Base-by-base conservation (phyloP, 2,888 invertebrate genomes). In the Volucella inflata region DNA sequence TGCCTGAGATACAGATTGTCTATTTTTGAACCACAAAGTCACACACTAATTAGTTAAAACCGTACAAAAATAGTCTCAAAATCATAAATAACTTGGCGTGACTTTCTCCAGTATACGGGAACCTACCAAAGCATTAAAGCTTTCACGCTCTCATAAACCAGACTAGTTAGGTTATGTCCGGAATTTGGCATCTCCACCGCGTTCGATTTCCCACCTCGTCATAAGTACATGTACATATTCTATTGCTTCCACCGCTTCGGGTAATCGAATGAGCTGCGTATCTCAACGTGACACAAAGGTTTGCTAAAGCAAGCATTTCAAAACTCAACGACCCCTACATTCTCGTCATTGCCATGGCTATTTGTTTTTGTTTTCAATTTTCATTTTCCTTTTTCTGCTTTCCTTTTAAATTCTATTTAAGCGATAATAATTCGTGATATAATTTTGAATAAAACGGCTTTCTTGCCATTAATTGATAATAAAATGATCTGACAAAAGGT, bases 261-360 rank as follows among this genome's bases (percentile, higher is more conserved):
- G 30, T 30, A 30, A 30, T 30, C 30, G 30, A 30, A 2, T 30
- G 30, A 0, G 30, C 6, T 62, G n/a, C 14, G 12, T 40, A 6
- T 55, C 9, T 55, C 55, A 36, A 3, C 55, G 8, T 14, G 14
- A 38, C 12, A 8, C 4, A 62, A 70, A 62, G 65, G 30, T 50
- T 46, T 1, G 75, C 67, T 62, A 75, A 68, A 14, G 16, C 30
- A 67, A 80, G 67, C 70, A 17, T 70, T 76, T 81, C 44, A 16
- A 46, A 57, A 76, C 64, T 46, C 81, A 76, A 59, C 51, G 76
- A 81, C 81, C 81, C 44, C 38, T 40, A 36, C 16, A 40, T 70
- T 51, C 16, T 48, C 68, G 70, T 76, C 81, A 81, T 21, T 55
- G 70, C 30, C 81, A 76, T 57, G 64, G 51, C 30, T 76, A n/a